Percentiles rank a stretch among this genome's conserved stretches.
phyloP scores from a whole-genome alignment of 1,140 invertebrate species.

The Sycophila sp. region DNA sequence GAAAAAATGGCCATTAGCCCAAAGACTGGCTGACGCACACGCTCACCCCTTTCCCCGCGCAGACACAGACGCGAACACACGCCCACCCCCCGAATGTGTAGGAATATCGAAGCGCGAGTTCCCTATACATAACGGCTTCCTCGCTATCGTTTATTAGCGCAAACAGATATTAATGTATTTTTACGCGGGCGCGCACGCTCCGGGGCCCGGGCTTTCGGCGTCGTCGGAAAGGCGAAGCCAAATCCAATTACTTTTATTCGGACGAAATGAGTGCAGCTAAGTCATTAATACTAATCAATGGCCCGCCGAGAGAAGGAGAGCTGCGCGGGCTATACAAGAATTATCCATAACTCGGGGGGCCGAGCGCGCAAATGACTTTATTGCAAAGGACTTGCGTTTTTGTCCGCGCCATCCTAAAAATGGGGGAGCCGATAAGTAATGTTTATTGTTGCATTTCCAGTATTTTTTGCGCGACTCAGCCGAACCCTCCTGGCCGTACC shows the following conservation, averaged over 20 bases:
- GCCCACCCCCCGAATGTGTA: conserved; percentile 10
- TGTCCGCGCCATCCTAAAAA: conserved; percentile 55
- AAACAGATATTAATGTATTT: conserved; percentile 70
- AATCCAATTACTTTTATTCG: conserved; percentile 69
- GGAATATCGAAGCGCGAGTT: conserved; percentile 54
- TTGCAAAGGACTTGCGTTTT: conserved; percentile 62
- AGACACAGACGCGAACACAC: not conserved
- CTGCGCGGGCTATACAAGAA: conserved; percentile 48
- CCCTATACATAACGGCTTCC: conserved; percentile 40
- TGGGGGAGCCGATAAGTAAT: conserved; percentile 63
- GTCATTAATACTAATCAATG: conserved; percentile 70
- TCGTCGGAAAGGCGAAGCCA: conserved; percentile 60
- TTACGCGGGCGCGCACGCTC: conserved; percentile 58
- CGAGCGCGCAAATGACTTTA: conserved; percentile 64
- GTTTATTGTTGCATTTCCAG: conserved; percentile 65
- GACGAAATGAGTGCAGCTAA: conserved; percentile 68
- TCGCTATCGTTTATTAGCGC: conserved; percentile 66
- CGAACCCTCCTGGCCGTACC: not conserved
- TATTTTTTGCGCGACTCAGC: conserved; percentile 34
- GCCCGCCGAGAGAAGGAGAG: conserved; percentile 36
- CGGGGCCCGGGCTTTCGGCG: conserved; percentile 42
- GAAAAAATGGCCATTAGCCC: conserved; percentile 63
- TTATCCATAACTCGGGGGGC: conserved; percentile 65
- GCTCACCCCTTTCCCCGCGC: not conserved
- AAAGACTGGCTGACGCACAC: conserved; percentile 12